Conservation (phyloP, 2,888 invertebrate species). For the Agrenia bidenticulata region DNA sequence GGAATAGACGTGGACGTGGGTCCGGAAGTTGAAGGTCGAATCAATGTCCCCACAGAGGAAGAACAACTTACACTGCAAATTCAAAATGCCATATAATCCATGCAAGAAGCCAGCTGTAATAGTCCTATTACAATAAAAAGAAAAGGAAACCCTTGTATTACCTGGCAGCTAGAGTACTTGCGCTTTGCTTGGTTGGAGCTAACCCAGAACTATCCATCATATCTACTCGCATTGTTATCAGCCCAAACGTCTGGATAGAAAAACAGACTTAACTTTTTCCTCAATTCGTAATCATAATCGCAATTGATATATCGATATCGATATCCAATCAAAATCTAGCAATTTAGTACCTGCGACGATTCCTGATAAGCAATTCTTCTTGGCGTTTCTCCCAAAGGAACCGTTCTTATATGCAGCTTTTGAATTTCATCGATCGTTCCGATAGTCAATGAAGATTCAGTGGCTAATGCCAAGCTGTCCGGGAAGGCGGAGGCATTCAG, state of each 20-base stretch:
- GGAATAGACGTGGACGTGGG: constrained; percentile 50
- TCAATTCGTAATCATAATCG: not conserved
- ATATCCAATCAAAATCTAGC: not conserved
- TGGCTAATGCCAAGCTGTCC: constrained; percentile 85
- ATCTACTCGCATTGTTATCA: constrained; percentile 87
- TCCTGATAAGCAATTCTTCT: constrained; percentile 94
- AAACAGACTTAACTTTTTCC: constrained; percentile 25
- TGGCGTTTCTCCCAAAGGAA: constrained; percentile 91
- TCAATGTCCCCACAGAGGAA: constrained; percentile 50
- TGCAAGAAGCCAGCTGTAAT: too few species aligned
- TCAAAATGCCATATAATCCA: not conserved
- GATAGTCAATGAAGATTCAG: constrained; percentile 84
- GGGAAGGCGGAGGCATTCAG: constrained; percentile 93
- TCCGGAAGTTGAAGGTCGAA: constrained; percentile 51
- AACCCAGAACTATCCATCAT: constrained; percentile 75
- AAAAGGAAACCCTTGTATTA: constrained; percentile 10
- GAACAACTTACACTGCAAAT: constrained; percentile 47
- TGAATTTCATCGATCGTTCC: constrained; percentile 99
- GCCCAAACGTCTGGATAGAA: constrained; percentile 76
- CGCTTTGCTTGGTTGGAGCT: constrained; percentile 68
- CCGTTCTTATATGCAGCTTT: constrained; percentile 93
- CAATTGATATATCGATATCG: not conserved
- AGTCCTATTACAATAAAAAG: not conserved
- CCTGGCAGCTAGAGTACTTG: constrained; percentile 63
- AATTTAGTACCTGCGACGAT: constrained; percentile 68